phyloP scores from a whole-genome alignment of 2,797 vertebrate genomes.

The Phalanger gymnotis region DNA sequence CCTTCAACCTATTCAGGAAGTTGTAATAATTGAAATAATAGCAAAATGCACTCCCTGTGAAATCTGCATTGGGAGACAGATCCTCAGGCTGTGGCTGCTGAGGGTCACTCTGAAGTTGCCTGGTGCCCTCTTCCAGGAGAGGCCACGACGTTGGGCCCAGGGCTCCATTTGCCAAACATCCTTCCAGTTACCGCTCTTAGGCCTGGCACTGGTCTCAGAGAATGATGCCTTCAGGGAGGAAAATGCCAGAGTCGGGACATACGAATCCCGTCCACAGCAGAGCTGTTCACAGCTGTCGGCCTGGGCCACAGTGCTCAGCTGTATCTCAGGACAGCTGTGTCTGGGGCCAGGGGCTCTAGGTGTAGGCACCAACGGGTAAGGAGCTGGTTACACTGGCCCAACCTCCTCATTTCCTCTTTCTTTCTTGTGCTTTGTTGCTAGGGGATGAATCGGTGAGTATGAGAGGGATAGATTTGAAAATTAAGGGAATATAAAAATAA shows the following conservation, averaged over 20 bases:
- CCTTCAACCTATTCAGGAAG: slow-evolving; percentile 88
- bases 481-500: neutral
- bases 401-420: neutral
- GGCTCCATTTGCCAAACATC: slow-evolving; percentile 60
- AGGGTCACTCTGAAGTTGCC: slow-evolving; percentile 75
- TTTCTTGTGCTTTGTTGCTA: neutral
- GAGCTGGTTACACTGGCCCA: neutral
- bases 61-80: slow-evolving; percentile 74
- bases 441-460: neutral
- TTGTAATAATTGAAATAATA: slow-evolving; percentile 89
- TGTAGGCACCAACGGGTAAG: neutral
- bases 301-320: slow-evolving; percentile 9
- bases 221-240: slow-evolving; percentile 21
- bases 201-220: slow-evolving; percentile 25
- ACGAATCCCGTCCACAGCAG: slow-evolving; percentile 56
- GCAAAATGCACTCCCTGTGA: slow-evolving; percentile 80
- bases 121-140: slow-evolving; percentile 65
- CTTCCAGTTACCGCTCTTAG: slow-evolving; percentile 22
- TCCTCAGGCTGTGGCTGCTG: slow-evolving; percentile 55
- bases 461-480: slow-evolving; percentile 9
- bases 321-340: neutral
- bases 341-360: rapidly evolving
- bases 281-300: neutral
- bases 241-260: slow-evolving; percentile 28
- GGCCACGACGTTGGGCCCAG: slow-evolving; percentile 31